Evolutionary conservation across 2,888 invertebrate genomes (phyloP).

Genomic region (Rhabditoides inermis): DNA sequence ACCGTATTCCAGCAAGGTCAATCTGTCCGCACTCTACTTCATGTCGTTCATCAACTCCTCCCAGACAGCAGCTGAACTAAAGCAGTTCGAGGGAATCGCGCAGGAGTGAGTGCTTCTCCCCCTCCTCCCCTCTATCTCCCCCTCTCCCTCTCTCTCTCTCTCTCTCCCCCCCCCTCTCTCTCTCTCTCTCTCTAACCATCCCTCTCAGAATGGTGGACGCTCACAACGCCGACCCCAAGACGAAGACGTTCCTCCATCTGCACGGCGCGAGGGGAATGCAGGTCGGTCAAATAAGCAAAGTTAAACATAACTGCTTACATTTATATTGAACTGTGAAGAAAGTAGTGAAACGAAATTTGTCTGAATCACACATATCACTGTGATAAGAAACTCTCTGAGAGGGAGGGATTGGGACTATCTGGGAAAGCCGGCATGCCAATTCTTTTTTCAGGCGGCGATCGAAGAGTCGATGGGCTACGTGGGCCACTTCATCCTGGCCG

Average conservation of each 20-base stretch:
- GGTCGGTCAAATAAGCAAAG: too few species aligned
- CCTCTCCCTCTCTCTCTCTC: neutral
- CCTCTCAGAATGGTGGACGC: constrained; percentile 14
- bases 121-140: neutral
- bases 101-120: constrained; percentile 9
- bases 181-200: neutral
- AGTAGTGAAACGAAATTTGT: neutral
- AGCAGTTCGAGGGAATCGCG: constrained; percentile 17
- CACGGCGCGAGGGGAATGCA: constrained; percentile 26
- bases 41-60: constrained; percentile 29
- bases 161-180: neutral
- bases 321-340: neutral
- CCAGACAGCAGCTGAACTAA: constrained; percentile 17
- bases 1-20: too few species aligned
- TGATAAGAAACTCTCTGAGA: too few species aligned
- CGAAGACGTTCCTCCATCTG: constrained; percentile 15
- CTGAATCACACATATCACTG: too few species aligned
- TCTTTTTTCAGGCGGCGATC: too few species aligned
- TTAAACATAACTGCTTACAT: too few species aligned
- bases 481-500: too few species aligned
- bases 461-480: too few species aligned
- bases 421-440: too few species aligned
- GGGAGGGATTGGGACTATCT: too few species aligned
- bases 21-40: constrained; percentile 27
- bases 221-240: constrained; percentile 14